Evolutionary conservation across 2,797 vertebrate species (phyloP).

Genomic region (Megaceryle alcyon): DNA sequence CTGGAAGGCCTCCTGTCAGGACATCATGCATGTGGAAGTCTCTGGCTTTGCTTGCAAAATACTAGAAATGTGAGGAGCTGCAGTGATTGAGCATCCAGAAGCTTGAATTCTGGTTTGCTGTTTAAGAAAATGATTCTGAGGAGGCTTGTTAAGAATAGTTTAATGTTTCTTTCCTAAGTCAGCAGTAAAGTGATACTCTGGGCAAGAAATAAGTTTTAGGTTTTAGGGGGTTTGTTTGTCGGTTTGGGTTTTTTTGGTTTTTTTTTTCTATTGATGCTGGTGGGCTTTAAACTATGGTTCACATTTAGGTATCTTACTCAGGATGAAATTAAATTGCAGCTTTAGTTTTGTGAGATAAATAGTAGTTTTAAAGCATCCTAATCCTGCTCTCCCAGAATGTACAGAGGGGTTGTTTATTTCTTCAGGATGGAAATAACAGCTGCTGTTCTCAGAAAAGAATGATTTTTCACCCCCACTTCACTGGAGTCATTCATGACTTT

Average conservation of each 20-base stretch:
- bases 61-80: not conserved
- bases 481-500: not conserved
- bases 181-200: constrained; percentile 5
- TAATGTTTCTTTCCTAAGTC: not conserved
- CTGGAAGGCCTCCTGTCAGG: not conserved
- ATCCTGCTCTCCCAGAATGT: not conserved
- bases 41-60: not conserved
- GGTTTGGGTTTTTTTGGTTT: fast-evolving
- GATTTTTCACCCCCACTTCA: not conserved
- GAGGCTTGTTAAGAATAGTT: not conserved
- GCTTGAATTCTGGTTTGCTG: not conserved
- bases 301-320: not conserved
- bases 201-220: not conserved
- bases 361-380: fast-evolving
- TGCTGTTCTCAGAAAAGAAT: not conserved
- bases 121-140: not conserved
- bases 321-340: not conserved
- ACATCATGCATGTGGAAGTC: not conserved
- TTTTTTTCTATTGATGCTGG: not conserved
- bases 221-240: not conserved
- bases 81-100: not conserved
- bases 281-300: not conserved
- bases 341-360: not conserved
- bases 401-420: not conserved
- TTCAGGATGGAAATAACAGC: not conserved